Conservation (phyloP, 2,113 vertebrate genomes). For the Corvus moneduloides region DNA sequence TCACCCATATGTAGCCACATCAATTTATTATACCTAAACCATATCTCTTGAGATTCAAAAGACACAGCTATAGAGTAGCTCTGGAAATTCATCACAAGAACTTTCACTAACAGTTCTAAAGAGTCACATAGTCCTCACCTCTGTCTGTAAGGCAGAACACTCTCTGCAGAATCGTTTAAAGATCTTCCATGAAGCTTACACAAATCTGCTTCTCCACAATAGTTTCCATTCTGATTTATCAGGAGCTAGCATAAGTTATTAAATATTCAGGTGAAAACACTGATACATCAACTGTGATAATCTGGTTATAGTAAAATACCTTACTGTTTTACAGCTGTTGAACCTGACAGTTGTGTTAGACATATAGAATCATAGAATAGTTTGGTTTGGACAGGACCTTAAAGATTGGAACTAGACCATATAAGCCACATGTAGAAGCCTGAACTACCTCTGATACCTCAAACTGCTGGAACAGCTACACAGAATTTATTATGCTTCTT, state of each 20-base stretch:
- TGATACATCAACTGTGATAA: neutral
- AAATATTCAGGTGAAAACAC: neutral
- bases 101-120: neutral
- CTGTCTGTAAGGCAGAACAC: neutral
- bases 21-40: neutral
- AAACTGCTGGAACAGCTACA: neutral
- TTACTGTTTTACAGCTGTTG: neutral
- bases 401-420: neutral
- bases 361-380: fast-evolving
- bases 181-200: neutral
- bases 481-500: neutral
- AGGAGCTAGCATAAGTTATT: neutral
- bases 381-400: neutral
- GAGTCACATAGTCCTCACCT: neutral
- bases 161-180: neutral
- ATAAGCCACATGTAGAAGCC: neutral
- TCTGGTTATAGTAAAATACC: neutral
- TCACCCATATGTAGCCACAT: neutral
- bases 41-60: neutral
- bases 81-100: neutral
- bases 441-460: neutral
- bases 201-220: neutral
- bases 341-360: neutral
- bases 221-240: neutral
- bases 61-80: neutral